Percentiles rank a stretch among this genome's conserved stretches.
These are phyloP conservation scores for Mesopsocus fuscifrons DNA, from an alignment of 2,888 invertebrate species.

Conservation along the genomic window DNA sequence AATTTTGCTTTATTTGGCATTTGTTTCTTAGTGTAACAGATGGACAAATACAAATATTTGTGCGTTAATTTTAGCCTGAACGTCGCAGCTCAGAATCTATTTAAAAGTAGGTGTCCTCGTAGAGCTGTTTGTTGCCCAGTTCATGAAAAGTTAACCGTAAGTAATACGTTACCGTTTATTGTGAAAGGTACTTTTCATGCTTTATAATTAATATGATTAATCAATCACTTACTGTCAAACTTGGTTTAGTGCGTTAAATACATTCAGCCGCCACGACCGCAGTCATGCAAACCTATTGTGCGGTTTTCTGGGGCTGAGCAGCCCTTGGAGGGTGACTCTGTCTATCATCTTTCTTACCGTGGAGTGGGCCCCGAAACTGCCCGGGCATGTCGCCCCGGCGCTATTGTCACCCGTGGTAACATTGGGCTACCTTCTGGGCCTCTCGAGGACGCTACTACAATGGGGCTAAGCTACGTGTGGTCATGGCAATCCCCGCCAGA, in stretches of 20 bases:
- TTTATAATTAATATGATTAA: too few relatives aligned
- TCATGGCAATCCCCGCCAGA: background rate
- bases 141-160: too few relatives aligned
- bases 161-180: too few relatives aligned
- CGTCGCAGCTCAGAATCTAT: too few relatives aligned
- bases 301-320: background rate
- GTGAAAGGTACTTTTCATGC: too few relatives aligned
- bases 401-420: background rate
- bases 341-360: slow-evolving; percentile 1
- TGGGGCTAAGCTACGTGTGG: background rate
- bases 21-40: too few relatives aligned
- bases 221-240: background rate
- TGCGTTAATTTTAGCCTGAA: too few relatives aligned
- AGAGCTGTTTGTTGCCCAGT: too few relatives aligned
- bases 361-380: slow-evolving; percentile 2
- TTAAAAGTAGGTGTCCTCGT: too few relatives aligned
- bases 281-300: background rate
- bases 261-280: background rate
- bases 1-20: too few relatives aligned
- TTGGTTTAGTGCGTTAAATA: background rate
- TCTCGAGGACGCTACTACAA: background rate
- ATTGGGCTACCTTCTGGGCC: background rate
- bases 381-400: too few relatives aligned
- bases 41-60: too few relatives aligned
- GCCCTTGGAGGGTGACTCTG: background rate